A percentile compares a stretch with the other conserved stretches of the same genome.
phyloP scores from a whole-genome alignment of 2,888 invertebrate species.

The Idaea straminata region DNA sequence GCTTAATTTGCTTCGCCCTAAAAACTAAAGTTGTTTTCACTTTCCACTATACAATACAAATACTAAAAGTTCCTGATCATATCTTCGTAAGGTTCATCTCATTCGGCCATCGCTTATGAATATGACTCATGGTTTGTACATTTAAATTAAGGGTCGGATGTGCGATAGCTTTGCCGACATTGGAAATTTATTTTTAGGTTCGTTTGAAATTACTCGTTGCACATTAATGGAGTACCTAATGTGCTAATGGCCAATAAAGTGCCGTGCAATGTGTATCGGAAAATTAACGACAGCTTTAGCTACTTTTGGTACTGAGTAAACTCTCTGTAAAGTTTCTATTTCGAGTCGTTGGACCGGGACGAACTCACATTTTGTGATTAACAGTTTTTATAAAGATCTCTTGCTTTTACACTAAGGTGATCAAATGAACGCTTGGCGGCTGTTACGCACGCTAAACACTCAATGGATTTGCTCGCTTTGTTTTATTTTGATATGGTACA shows the following conservation, averaged over 20 bases:
- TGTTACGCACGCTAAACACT: constrained; percentile 45
- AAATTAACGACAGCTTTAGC: constrained; percentile 54
- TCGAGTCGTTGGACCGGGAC: constrained; percentile 56
- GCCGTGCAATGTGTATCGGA: constrained; percentile 33
- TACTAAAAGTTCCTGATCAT: constrained; percentile 16
- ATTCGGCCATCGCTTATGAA: background rate
- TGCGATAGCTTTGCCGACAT: constrained; percentile 25
- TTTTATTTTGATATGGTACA: constrained; percentile 17
- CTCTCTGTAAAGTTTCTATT: constrained; percentile 59
- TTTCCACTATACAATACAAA: constrained; percentile 30
- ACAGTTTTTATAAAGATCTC: constrained; percentile 58
- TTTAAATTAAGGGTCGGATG: constrained; percentile 26
- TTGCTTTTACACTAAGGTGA: constrained; percentile 46
- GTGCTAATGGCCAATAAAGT: constrained; percentile 58
- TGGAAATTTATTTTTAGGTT: constrained; percentile 44
- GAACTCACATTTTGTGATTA: constrained; percentile 50
- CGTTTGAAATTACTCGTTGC: constrained; percentile 27
- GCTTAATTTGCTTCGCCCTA: constrained; percentile 64
- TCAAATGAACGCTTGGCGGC: constrained; percentile 47
- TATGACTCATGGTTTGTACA: constrained; percentile 24
- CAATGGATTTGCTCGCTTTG: constrained; percentile 32
- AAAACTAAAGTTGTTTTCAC: constrained; percentile 40
- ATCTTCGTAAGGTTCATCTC: constrained; percentile 15
- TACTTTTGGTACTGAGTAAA: constrained; percentile 43
- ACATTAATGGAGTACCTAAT: constrained; percentile 44